phyloP scores from a whole-genome alignment of 1,140 invertebrate genomes.

The Galleria mellonella region DNA sequence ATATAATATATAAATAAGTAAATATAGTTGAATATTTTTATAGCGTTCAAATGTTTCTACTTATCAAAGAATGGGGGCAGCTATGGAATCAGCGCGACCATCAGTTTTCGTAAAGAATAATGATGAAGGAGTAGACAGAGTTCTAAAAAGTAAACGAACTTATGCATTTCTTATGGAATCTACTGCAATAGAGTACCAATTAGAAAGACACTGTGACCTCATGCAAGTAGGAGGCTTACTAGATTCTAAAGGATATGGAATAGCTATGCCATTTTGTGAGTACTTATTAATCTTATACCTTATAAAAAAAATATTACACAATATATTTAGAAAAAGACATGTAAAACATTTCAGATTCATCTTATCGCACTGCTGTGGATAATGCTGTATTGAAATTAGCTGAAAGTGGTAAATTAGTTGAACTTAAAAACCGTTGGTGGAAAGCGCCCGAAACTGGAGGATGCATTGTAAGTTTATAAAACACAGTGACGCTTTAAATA shows the following conservation, averaged over 20 bases:
- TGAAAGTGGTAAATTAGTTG: slow-evolving; percentile 84
- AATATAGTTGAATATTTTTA: slow-evolving; percentile 4
- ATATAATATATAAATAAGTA: not conserved
- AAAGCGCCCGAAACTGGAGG: slow-evolving; percentile 75
- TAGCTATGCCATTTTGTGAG: slow-evolving; percentile 84
- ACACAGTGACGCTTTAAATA: no score
- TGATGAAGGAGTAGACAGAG: slow-evolving; percentile 88
- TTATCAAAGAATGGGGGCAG: slow-evolving; percentile 83
- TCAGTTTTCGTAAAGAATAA: slow-evolving; percentile 88
- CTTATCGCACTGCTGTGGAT: slow-evolving; percentile 82
- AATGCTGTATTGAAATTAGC: slow-evolving; percentile 86
- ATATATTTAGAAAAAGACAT: not conserved
- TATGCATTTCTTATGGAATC: slow-evolving; percentile 94
- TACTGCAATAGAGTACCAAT: slow-evolving; percentile 85
- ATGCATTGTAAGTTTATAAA: slow-evolving; percentile 41
- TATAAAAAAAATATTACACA: no score
- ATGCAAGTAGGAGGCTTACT: slow-evolving; percentile 84
- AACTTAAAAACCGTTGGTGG: slow-evolving; percentile 94
- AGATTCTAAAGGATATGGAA: slow-evolving; percentile 89
- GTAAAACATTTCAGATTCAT: slow-evolving; percentile 74
- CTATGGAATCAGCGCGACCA: slow-evolving; percentile 88
- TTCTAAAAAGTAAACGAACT: slow-evolving; percentile 77
- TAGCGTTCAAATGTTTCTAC: slow-evolving; percentile 82
- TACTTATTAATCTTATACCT: slow-evolving; percentile 9
- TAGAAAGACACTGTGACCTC: slow-evolving; percentile 84